phyloP scores from a whole-genome alignment of 2,113 vertebrate species.

The Peucedramus taeniatus region DNA sequence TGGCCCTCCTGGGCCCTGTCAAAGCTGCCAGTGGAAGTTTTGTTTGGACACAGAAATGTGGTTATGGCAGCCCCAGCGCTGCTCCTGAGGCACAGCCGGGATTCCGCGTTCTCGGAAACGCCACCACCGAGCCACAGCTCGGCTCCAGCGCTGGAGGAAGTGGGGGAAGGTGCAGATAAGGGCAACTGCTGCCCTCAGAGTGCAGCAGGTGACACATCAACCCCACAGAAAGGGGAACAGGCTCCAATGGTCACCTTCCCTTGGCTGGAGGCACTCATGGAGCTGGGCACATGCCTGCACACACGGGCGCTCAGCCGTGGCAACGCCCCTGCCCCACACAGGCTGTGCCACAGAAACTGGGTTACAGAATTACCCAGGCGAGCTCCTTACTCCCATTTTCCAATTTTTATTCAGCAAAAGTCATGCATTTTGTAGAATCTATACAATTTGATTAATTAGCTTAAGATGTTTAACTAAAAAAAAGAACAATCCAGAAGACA shows the following conservation, averaged over 20 bases:
- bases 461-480: background rate
- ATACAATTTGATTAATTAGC: background rate
- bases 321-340: background rate
- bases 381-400: background rate
- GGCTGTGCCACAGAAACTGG: background rate
- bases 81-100: background rate
- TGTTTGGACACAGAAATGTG: background rate
- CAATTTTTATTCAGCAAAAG: background rate
- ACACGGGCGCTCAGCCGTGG: background rate
- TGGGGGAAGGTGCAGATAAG: constrained; percentile 7
- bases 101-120: background rate
- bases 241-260: background rate
- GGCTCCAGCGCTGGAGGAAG: background rate
- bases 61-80: background rate
- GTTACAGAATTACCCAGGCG: background rate
- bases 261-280: background rate
- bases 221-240: background rate
- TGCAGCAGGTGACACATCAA: background rate
- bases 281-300: background rate
- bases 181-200: background rate
- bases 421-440: background rate
- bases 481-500: background rate
- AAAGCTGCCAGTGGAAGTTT: background rate
- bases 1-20: background rate
- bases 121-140: background rate